Conservation (phyloP, 2,888 invertebrate species). For the Bedellia somnulentella region DNA sequence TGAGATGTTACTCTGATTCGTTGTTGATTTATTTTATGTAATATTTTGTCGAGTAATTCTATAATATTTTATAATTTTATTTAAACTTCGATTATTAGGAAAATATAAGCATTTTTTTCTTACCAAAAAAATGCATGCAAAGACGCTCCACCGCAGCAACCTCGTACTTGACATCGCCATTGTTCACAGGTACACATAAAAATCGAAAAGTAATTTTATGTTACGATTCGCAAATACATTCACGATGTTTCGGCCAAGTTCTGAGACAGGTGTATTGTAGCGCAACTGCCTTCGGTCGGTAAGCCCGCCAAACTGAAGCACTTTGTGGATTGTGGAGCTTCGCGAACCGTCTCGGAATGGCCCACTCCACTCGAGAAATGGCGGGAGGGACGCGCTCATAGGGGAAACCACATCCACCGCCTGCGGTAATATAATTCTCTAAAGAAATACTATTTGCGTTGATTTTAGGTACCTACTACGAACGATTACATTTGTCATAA, state of each 20-base stretch:
- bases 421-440: slow-evolving; percentile 56
- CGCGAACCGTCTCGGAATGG: slow-evolving; percentile 55
- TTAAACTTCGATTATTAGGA: no score
- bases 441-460: slow-evolving; percentile 56
- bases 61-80: no score
- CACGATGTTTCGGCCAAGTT: slow-evolving; percentile 36
- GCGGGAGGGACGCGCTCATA: slow-evolving; percentile 51
- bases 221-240: slow-evolving; percentile 13
- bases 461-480: no score
- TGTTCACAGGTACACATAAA: slow-evolving; percentile 39
- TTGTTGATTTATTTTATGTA: no score
- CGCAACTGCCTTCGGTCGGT: slow-evolving; percentile 39
- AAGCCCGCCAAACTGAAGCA: slow-evolving; percentile 52
- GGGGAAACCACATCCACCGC: slow-evolving; percentile 54
- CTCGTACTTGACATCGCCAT: slow-evolving; percentile 17
- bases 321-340: slow-evolving; percentile 43
- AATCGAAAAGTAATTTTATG: slow-evolving; percentile 2
- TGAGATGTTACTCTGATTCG: no score
- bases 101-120: no score
- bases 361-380: slow-evolving; percentile 44
- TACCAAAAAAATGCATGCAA: slow-evolving; percentile 33
- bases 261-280: slow-evolving; percentile 16
- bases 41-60: no score
- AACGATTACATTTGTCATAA: no score
- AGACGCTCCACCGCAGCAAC: slow-evolving; percentile 31